A percentile compares a stretch with the other conserved stretches of the same genome.
These are phyloP conservation scores for Macrotrachela quadricornifera DNA, from an alignment of 1,140 invertebrate species.

Conservation along the genomic window DNA sequence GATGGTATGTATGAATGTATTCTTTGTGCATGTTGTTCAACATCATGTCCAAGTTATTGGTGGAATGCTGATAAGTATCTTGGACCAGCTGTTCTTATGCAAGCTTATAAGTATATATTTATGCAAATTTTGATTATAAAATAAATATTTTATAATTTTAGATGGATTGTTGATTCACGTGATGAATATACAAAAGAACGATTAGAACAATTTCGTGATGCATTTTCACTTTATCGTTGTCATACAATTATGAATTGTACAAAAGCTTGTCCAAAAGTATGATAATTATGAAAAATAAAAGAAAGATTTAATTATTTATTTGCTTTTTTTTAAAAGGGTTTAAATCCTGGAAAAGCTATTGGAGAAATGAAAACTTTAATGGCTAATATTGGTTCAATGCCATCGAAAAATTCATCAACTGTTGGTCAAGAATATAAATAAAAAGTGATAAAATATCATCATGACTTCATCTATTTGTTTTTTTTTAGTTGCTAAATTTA, in stretches of 20 bases:
- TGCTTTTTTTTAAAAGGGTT: conserved; percentile 35
- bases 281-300: conserved; percentile 8
- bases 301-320: background rate
- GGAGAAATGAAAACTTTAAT: conserved; percentile 78
- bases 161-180: conserved; percentile 92
- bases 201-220: conserved; percentile 58
- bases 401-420: conserved; percentile 4
- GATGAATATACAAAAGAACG: conserved; percentile 62
- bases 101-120: conserved; percentile 35
- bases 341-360: conserved; percentile 81
- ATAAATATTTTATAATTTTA: conserved; percentile 31
- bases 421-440: background rate
- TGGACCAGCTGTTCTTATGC: conserved; percentile 83
- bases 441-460: no score
- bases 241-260: conserved; percentile 99
- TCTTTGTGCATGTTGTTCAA: conserved; percentile 86
- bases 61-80: conserved; percentile 93
- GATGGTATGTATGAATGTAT: conserved; percentile 93
- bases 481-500: no score
- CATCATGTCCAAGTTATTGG: conserved; percentile 88
- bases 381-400: conserved; percentile 23
- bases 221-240: conserved; percentile 82
- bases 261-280: conserved; percentile 74
- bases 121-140: background rate
- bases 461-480: no score